Conservation (phyloP, 2,888 invertebrate species). For the Cephonodes hylas region DNA sequence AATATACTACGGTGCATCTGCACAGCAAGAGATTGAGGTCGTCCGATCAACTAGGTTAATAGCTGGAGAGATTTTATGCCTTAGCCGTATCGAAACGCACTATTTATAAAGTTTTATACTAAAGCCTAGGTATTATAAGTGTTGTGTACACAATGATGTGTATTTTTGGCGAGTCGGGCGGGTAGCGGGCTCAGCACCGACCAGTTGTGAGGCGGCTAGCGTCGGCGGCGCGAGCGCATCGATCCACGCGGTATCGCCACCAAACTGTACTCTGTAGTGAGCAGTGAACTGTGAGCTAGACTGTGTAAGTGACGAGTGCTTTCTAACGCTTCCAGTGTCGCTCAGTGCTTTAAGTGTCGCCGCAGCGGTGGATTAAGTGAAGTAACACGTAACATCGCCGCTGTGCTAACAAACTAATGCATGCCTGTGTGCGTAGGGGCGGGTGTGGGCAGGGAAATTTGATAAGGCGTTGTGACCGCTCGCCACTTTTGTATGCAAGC, state of each 20-base stretch:
- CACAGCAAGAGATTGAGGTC: conserved; percentile 15
- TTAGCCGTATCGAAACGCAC: conserved; percentile 34
- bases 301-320: conserved; percentile 72
- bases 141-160: conserved; percentile 74
- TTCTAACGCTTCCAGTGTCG: conserved; percentile 49
- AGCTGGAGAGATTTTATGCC: conserved; percentile 39
- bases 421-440: conserved; percentile 60
- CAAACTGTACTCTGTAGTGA: conserved; percentile 27
- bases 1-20: not conserved
- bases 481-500: conserved; percentile 77
- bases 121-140: conserved; percentile 71
- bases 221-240: conserved; percentile 43
- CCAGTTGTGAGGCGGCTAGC: conserved; percentile 31
- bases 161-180: conserved; percentile 68
- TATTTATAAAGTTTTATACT: conserved; percentile 72
- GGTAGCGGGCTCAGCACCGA: conserved; percentile 54
- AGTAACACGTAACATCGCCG: conserved; percentile 47
- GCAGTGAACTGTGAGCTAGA: conserved; percentile 48
- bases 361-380: conserved; percentile 51
- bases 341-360: conserved; percentile 61
- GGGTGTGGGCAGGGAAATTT: conserved; percentile 76
- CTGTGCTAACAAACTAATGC: conserved; percentile 77
- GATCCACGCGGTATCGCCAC: conserved; percentile 30
- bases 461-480: conserved; percentile 70
- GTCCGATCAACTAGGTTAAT: conserved; percentile 39